phyloP scores from a whole-genome alignment of 2,888 invertebrate genomes.

The Clusia tigrina region DNA sequence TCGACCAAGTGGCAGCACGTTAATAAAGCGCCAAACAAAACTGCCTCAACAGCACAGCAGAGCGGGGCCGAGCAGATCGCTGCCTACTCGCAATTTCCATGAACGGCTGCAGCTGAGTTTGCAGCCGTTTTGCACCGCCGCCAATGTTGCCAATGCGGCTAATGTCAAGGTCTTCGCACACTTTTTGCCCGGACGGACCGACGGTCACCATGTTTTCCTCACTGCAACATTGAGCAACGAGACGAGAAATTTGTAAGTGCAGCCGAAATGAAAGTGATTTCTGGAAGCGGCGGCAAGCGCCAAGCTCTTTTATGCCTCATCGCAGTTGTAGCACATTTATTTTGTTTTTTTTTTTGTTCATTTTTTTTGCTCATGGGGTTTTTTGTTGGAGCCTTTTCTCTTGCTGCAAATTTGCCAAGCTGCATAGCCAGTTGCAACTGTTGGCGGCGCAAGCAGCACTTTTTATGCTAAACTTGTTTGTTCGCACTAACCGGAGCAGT shows the following conservation, averaged over 20 bases:
- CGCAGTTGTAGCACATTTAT: neutral
- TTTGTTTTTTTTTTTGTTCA: too few relatives aligned
- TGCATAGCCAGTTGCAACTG: neutral
- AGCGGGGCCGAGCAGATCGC: too few relatives aligned
- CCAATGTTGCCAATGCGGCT: too few relatives aligned
- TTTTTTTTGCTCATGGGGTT: too few relatives aligned
- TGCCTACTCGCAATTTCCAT: too few relatives aligned
- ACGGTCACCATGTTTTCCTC: too few relatives aligned
- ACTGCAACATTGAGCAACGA: too few relatives aligned
- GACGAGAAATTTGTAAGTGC: neutral
- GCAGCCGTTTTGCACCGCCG: too few relatives aligned
- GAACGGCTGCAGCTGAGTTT: neutral
- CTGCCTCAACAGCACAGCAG: neutral
- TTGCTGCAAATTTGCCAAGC: neutral
- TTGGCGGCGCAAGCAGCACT: neutral
- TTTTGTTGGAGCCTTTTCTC: too few relatives aligned
- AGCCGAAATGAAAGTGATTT: slow-evolving; percentile 8
- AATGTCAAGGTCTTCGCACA: slow-evolving; percentile 6
- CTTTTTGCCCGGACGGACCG: neutral
- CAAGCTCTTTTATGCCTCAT: neutral
- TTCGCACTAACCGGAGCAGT: neutral
- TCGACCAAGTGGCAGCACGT: neutral
- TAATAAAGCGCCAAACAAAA: too few relatives aligned
- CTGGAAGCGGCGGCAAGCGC: neutral
- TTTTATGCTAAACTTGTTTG: neutral